Conservation (phyloP, 2,888 invertebrate genomes). For the Zele albiditarsus region DNA sequence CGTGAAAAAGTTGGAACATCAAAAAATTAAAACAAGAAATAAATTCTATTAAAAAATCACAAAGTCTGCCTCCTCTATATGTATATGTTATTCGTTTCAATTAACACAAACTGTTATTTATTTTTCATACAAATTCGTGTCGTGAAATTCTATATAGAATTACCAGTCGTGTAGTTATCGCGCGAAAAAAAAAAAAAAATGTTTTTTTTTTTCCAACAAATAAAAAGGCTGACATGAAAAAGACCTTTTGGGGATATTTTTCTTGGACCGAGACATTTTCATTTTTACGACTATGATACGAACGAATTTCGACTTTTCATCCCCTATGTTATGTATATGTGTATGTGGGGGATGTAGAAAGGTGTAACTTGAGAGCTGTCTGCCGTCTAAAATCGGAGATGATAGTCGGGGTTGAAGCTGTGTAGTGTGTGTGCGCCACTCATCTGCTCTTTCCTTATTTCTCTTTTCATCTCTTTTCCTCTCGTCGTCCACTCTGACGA, state of each 20-base stretch:
- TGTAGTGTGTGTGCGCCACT: constrained; percentile 13
- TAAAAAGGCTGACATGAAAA: too few species aligned
- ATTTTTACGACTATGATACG: constrained; percentile 8
- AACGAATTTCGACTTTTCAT: constrained; percentile 20
- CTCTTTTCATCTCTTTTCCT: neutral
- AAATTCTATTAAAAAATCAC: too few species aligned
- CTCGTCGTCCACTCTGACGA: neutral
- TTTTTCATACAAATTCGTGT: too few species aligned
- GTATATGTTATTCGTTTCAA: too few species aligned
- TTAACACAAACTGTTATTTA: too few species aligned
- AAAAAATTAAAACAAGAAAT: too few species aligned
- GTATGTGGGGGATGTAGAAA: neutral
- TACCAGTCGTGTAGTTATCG: too few species aligned
- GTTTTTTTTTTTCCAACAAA: neutral
- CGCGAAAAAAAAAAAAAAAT: neutral
- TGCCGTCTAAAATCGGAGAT: constrained; percentile 12
- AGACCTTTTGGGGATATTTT: too few species aligned
- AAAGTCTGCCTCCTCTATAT: too few species aligned
- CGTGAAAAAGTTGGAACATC: too few species aligned
- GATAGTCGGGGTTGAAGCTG: constrained; percentile 12
- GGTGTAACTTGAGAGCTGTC: constrained; percentile 18
- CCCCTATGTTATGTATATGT: neutral
- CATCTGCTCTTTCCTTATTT: constrained; percentile 6
- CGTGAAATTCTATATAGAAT: too few species aligned
- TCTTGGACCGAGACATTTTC: neutral